Conservation (phyloP, 2,797 vertebrate species). For the Coreius guichenoti region DNA sequence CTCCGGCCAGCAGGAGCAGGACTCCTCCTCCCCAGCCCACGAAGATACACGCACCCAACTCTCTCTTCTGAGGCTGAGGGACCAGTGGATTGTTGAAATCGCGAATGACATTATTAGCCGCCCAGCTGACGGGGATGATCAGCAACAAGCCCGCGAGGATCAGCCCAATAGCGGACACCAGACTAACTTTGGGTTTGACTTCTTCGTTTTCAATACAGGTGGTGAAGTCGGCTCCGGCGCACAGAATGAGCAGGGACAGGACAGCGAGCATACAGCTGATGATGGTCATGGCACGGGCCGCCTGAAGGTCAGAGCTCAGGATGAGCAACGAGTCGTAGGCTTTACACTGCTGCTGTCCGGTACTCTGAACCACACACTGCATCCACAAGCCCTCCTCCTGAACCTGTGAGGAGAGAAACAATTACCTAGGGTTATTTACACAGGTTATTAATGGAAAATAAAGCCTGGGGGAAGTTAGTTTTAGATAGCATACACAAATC, state of each 20-base stretch:
- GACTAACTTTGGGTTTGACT: constrained; percentile 76
- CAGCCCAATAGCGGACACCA: constrained; percentile 72
- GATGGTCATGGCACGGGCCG: constrained; percentile 78
- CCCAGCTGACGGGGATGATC: constrained; percentile 81
- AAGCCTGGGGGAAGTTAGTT: background rate
- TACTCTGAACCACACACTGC: constrained; percentile 80
- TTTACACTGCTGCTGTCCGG: constrained; percentile 84
- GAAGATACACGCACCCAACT: constrained; percentile 79
- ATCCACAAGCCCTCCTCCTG: constrained; percentile 79
- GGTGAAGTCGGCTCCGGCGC: constrained; percentile 79
- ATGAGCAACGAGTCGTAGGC: constrained; percentile 77
- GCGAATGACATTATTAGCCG: constrained; percentile 67
- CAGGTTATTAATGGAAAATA: constrained; percentile 35
- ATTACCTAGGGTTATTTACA: background rate
- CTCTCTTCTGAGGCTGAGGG: background rate
- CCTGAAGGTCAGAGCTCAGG: constrained; percentile 74
- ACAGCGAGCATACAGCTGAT: constrained; percentile 71
- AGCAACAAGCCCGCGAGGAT: constrained; percentile 75
- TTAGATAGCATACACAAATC: background rate
- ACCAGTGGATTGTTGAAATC: constrained; percentile 69
- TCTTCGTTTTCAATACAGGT: constrained; percentile 76
- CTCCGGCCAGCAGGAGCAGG: constrained; percentile 75
- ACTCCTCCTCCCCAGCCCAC: constrained; percentile 76
- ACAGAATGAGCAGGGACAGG: constrained; percentile 74
- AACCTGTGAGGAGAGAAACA: constrained; percentile 61